Conservation (phyloP, 1,140 invertebrate species). For the Pollicipes pollicipes region DNA sequence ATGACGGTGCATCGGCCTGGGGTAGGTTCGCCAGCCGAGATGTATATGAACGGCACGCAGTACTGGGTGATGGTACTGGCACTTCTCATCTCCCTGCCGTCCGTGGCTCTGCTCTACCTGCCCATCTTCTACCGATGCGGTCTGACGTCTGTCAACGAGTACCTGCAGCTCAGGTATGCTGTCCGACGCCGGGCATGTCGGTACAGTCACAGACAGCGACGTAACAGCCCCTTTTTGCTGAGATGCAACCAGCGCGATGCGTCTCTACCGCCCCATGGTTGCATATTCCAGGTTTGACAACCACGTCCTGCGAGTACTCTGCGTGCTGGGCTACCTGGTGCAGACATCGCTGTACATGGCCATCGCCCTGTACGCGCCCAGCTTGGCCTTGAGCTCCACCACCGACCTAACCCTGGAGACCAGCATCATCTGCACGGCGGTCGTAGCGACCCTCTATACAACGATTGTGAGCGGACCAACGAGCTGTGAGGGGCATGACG, state of each 20-base stretch:
- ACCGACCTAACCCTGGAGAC: conserved; percentile 56
- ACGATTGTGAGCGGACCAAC: conserved; percentile 46
- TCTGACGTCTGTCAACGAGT: conserved; percentile 27
- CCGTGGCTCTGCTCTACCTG: conserved; percentile 26
- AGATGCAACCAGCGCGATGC: no score
- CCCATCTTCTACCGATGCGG: conserved; percentile 28
- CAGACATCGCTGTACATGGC: conserved; percentile 52
- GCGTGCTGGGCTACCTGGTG: background rate
- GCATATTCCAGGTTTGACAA: background rate
- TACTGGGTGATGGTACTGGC: conserved; percentile 20
- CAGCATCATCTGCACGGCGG: conserved; percentile 66
- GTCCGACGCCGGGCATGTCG: no score
- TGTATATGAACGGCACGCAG: conserved; percentile 23
- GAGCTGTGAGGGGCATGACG: no score
- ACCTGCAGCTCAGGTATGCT: background rate
- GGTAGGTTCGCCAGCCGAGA: conserved; percentile 19
- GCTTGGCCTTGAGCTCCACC: conserved; percentile 73
- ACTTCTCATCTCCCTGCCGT: conserved; percentile 20
- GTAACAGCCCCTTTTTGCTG: no score
- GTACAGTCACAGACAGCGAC: no score
- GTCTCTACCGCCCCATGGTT: no score
- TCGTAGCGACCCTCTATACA: conserved; percentile 84
- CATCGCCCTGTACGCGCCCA: conserved; percentile 82
- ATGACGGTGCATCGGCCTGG: no score
- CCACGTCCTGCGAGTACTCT: background rate